A percentile compares a stretch with the other conserved stretches of the same genome.
These are phyloP conservation scores for Crossaster papposus DNA, from an alignment of 53 echinoderm and acorn worm genomes.

Conservation along the genomic window DNA sequence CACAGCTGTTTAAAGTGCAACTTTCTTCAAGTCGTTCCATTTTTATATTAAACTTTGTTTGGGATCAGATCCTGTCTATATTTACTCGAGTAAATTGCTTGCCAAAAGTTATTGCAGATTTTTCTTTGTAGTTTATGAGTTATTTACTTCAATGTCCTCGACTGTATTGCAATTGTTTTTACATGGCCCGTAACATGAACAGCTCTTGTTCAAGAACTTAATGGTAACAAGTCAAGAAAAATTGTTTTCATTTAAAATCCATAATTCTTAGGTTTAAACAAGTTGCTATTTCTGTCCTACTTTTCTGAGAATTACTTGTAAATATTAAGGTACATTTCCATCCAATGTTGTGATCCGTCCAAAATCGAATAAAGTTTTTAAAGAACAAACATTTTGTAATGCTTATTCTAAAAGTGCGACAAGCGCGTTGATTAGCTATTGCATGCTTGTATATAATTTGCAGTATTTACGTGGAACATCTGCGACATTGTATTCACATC, in stretches of 20 bases:
- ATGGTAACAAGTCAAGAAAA: no score
- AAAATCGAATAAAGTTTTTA: not conserved
- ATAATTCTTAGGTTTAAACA: not conserved
- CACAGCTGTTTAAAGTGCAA: no score
- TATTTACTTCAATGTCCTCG: not conserved
- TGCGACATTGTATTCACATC: not conserved
- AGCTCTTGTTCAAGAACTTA: no score
- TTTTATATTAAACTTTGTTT: not conserved
- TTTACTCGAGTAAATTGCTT: not conserved
- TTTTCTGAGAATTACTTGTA: no score
- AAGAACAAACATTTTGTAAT: not conserved
- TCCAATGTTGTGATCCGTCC: not conserved
- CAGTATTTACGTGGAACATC: not conserved
- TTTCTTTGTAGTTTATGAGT: not conserved
- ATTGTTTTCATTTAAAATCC: no score
- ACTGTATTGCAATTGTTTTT: not conserved
- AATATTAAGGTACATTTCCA: no score
- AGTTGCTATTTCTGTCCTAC: not conserved
- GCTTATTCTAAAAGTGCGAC: not conserved
- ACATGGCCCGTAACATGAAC: not conserved
- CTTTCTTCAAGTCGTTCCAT: no score
- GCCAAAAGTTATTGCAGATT: not conserved
- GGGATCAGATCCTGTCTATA: not conserved
- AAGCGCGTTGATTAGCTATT: not conserved
- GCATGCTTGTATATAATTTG: not conserved